Percentiles rank a stretch among this genome's conserved stretches.
These are phyloP conservation scores for Podarcis siculus DNA, from an alignment of 2,797 vertebrate genomes.

Conservation along the genomic window DNA sequence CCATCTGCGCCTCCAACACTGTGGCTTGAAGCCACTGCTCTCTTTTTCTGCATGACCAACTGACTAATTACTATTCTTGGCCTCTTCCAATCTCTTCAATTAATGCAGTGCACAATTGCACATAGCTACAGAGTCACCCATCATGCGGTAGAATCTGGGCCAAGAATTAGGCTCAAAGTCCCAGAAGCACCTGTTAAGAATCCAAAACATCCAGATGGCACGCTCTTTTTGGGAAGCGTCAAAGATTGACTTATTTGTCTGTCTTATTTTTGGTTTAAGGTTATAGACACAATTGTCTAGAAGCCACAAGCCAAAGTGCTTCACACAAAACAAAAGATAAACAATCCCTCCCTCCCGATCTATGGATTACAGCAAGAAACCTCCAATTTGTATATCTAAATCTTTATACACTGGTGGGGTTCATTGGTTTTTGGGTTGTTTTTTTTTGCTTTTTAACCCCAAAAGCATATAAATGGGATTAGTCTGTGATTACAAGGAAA, in stretches of 20 bases:
- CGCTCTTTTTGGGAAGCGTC: conserved; percentile 74
- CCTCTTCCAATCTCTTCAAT: conserved; percentile 81
- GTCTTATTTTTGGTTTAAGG: conserved; percentile 75
- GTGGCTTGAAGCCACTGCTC: conserved; percentile 78
- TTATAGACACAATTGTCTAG: conserved; percentile 72
- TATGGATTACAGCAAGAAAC: conserved; percentile 50
- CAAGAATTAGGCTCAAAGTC: conserved; percentile 78
- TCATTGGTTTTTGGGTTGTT: conserved; percentile 24
- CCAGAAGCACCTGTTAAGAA: conserved; percentile 83
- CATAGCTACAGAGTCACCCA: conserved; percentile 79
- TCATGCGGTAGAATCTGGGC: conserved; percentile 75
- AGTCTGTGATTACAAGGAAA: conserved; percentile 66
- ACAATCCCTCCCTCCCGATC: background rate
- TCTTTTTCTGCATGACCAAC: conserved; percentile 83
- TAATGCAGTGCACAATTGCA: conserved; percentile 82
- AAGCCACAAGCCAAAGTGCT: conserved; percentile 57
- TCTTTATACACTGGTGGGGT: conserved; percentile 56
- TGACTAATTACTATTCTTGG: conserved; percentile 84
- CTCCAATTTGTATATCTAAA: conserved; percentile 64
- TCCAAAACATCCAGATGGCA: conserved; percentile 79
- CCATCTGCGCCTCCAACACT: conserved; percentile 80
- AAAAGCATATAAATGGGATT: conserved; percentile 66
- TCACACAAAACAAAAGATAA: background rate
- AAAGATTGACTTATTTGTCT: conserved; percentile 78
- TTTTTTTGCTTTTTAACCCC: conserved; percentile 16